Evolutionary conservation across 2,113 vertebrate genomes (phyloP), one percentile per base, ranked within the genome.

Genomic region (Anhinga anhinga): DNA sequence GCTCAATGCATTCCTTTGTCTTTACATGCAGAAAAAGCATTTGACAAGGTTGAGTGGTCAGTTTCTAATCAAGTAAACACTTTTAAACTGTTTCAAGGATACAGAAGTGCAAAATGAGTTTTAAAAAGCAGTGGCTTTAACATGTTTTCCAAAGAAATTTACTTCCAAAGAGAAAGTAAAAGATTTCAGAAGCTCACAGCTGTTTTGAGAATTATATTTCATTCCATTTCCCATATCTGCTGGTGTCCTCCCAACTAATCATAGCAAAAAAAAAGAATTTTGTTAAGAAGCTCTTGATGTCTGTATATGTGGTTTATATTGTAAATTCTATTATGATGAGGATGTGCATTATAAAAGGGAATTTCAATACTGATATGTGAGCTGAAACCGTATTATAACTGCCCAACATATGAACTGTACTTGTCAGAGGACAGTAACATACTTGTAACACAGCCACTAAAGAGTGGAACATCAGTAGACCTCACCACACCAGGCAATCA

Each of bases 11-110:
- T 95, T 94, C 49, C 62, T 96, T 97, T 96, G 95, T 95, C 70
- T 95, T 93, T 91, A 82, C 49, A 49, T 90, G 78, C 73, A 82
- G 69, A 25, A 91, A 95, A 87, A 91, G 77, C 34, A 88, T 96
- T 97, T 96, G 95, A 96, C 95, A 97, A 96, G 96, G 93, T 96
- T 96, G 93, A 94, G 44, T 91, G 95, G 91, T 93, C 95, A 95
- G 95, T 96, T 96, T 95, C 94, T 95, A 96, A 96, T 94, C 89
- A 96, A 87, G 74, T 87, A 96, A 96, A 93, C 4, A 72, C 91
- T 96, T 95, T 71, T 5, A 78, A 96, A 94, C 16, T 49, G 15
- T 82, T 95, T 96, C 90, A 96, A 91, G 81, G 90, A 82, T 93
- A 91, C 36, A 76, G 65, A 90, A 93, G 36, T 82, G 18, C 21